phyloP scores from a whole-genome alignment of 2,113 vertebrate species.

The human (Homo sapiens) region GRCh38 chr6:162330001-162330500 shows the following conservation, averaged over 20 bases:
- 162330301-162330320: neutral
- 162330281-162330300: neutral
- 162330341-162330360: neutral
- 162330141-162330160: neutral
- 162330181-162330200: neutral
- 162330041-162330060: neutral
- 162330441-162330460: neutral
- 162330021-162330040: neutral
- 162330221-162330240: neutral
- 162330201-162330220: neutral
- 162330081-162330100: neutral
- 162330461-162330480: neutral
- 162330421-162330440: neutral
- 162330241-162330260: too few species aligned
- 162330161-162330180: too few species aligned
- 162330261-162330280: neutral
- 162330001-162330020: neutral
- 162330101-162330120: too few species aligned
- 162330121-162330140: neutral
- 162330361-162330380: neutral
- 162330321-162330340: neutral
- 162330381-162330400: neutral
- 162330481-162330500: neutral
- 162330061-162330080: neutral
- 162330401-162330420: too few species aligned